Percentiles rank a stretch among this genome's conserved stretches.
Conservation (phyloP, 1,140 invertebrate genomes). For the Rhagoletis zephyria region DNA sequence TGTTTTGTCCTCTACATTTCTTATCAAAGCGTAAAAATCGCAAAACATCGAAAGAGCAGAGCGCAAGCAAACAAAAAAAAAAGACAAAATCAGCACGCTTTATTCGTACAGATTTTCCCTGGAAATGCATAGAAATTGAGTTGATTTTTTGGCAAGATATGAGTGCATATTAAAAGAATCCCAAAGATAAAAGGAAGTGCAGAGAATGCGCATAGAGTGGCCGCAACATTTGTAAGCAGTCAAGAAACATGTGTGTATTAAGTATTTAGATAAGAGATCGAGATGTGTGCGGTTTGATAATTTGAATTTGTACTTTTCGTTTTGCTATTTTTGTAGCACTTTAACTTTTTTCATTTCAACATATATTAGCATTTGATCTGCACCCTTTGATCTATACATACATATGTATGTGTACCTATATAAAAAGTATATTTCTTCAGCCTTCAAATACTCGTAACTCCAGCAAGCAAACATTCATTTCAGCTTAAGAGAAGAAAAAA, state of each 20-base stretch:
- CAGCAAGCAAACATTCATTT: no score
- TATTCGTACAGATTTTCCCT: neutral
- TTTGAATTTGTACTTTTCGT: constrained; percentile 1
- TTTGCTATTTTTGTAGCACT: no score
- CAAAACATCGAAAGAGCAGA: neutral
- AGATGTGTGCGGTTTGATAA: constrained; percentile 45
- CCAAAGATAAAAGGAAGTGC: constrained; percentile 35
- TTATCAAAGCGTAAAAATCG: constrained; percentile 45
- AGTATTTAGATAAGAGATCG: constrained; percentile 43
- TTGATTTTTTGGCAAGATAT: constrained; percentile 26
- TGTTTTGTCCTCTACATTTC: neutral
- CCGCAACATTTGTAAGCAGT: constrained; percentile 34
- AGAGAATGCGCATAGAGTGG: neutral
- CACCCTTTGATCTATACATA: neutral
- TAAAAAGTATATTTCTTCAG: neutral
- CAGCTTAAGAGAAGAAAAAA: neutral
- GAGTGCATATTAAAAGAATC: constrained; percentile 34
- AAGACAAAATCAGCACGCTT: neutral
- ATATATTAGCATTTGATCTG: neutral
- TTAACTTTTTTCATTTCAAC: no score
- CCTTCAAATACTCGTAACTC: neutral
- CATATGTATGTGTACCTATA: neutral
- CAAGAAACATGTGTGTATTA: constrained; percentile 5
- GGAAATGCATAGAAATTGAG: constrained; percentile 36
- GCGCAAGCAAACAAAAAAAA: neutral